Conservation (phyloP, 2,113 vertebrate genomes). For the Erinaceus europaeus region DNA sequence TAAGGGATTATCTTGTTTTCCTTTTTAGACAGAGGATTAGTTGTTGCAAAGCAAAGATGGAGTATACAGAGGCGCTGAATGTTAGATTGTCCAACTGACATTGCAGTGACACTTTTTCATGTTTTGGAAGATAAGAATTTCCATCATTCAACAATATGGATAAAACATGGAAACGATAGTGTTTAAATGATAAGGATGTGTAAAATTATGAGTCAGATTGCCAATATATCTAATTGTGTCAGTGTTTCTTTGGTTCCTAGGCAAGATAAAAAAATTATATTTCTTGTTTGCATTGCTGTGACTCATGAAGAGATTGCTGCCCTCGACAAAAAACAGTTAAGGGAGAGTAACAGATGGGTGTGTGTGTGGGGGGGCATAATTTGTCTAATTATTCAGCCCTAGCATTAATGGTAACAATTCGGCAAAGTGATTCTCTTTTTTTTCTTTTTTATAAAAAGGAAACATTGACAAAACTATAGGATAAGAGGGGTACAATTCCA, state of each 20-base stretch:
- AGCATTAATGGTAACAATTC: not conserved
- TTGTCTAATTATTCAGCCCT: not conserved
- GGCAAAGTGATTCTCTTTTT: not conserved
- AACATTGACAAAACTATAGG: too few relatives aligned
- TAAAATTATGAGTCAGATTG: not conserved
- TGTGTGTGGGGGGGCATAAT: not conserved
- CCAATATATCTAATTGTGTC: slow-evolving; percentile 4
- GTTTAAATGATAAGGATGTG: not conserved
- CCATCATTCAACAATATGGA: not conserved
- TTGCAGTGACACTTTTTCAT: not conserved
- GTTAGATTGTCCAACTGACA: slow-evolving; percentile 6
- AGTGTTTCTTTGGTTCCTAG: not conserved
- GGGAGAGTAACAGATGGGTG: not conserved
- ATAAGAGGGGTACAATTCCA: too few relatives aligned
- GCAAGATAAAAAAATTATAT: not conserved
- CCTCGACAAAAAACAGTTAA: not conserved
- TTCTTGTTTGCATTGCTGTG: not conserved
- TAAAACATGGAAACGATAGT: not conserved
- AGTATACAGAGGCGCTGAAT: slow-evolving; percentile 43
- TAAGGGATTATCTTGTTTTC: slow-evolving; percentile 76
- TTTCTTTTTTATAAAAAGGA: not conserved
- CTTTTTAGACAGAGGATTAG: slow-evolving; percentile 70
- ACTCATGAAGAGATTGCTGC: not conserved
- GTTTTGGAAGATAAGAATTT: slow-evolving; percentile 32
- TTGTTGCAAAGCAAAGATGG: slow-evolving; percentile 69